Conservation (phyloP, 2,113 vertebrate genomes). For the Trematocara zebra region DNA sequence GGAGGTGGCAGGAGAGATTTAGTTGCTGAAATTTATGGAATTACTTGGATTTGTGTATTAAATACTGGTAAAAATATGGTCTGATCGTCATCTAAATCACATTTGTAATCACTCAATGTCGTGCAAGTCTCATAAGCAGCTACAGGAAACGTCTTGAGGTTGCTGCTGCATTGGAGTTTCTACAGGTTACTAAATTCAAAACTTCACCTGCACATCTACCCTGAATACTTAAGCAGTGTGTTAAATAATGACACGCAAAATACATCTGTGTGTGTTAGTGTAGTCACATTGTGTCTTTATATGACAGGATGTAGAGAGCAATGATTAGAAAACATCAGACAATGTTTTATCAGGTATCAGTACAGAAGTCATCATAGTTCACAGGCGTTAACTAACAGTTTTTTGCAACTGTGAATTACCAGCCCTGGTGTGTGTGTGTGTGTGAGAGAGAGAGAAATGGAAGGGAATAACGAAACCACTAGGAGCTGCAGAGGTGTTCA, state of each 20-base stretch:
- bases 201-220: not conserved
- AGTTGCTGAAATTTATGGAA: not conserved
- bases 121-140: not conserved
- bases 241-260: not conserved
- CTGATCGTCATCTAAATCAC: not conserved
- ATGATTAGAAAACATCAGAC: not conserved
- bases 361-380: not conserved
- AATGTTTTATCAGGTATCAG: not conserved
- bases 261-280: not conserved
- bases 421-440: not conserved
- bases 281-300: not conserved
- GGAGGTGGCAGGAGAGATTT: not conserved
- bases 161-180: not conserved
- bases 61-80: not conserved
- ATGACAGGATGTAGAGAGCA: not conserved
- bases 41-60: not conserved
- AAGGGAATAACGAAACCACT: not conserved
- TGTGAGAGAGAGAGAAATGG: not conserved
- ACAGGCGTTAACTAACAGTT: not conserved
- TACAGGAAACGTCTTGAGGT: not conserved
- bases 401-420: not conserved
- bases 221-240: not conserved
- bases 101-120: not conserved
- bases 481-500: conserved; percentile 15
- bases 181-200: not conserved